phyloP scores from a whole-genome alignment of 2,113 vertebrate species.

The Paracanthobrama guichenoti region DNA sequence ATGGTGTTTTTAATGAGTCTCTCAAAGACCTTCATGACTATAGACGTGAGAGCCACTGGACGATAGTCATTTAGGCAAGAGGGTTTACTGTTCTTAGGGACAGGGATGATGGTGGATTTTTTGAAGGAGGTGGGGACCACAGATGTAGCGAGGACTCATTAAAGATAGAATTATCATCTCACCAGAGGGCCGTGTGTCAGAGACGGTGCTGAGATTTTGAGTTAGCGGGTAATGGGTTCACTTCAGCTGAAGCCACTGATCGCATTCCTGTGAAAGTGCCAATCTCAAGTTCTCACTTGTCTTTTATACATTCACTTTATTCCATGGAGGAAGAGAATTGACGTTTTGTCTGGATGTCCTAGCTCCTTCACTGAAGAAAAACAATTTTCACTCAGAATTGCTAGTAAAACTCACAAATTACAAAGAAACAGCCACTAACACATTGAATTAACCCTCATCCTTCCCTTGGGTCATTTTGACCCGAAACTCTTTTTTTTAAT shows the following conservation, averaged over 20 bases:
- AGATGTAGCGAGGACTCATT: no score
- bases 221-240: not conserved
- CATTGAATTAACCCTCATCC: not conserved
- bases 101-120: no score
- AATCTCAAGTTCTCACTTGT: not conserved
- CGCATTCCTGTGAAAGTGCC: not conserved
- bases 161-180: no score
- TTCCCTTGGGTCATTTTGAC: no score
- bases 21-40: no score
- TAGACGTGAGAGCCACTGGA: no score
- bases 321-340: not conserved
- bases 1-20: no score
- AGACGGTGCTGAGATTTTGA: not conserved
- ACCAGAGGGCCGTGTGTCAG: not conserved
- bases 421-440: not conserved
- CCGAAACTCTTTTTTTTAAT: no score
- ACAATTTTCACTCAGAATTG: not conserved
- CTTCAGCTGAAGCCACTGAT: conserved; percentile 1
- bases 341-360: not conserved
- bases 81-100: no score
- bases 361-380: not conserved
- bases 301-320: not conserved
- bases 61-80: no score
- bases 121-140: no score
- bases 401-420: not conserved